phyloP scores from a whole-genome alignment of 2,888 invertebrate genomes.

The Galeruca laticollis region DNA sequence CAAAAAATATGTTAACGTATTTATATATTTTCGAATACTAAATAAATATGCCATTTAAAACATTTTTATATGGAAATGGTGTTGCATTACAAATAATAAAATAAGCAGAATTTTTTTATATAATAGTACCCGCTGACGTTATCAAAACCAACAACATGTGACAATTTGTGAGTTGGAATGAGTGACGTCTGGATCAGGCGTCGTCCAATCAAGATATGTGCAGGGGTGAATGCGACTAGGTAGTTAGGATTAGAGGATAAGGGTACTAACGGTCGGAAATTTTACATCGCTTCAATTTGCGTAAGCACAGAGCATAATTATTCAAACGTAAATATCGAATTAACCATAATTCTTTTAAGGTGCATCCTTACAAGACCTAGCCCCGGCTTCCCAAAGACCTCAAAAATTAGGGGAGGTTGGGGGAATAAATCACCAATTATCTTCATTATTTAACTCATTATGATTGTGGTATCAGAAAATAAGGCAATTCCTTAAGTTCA shows the following conservation, averaged over 20 bases:
- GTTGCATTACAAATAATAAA: not conserved
- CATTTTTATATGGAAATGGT: not conserved
- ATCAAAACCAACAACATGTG: too few relatives aligned
- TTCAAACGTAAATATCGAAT: not conserved
- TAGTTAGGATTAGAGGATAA: too few relatives aligned
- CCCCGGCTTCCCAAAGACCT: not conserved
- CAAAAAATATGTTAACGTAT: not conserved
- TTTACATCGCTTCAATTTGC: constrained; percentile 3
- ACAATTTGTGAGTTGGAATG: too few relatives aligned
- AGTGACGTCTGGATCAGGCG: too few relatives aligned
- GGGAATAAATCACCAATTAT: not conserved
- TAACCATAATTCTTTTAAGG: not conserved
- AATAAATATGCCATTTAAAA: not conserved
- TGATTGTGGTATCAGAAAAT: not conserved
- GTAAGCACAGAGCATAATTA: not conserved
- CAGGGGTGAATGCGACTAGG: too few relatives aligned
- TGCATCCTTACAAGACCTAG: not conserved
- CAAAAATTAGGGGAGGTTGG: not conserved
- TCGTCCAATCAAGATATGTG: too few relatives aligned
- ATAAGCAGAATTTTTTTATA: too few relatives aligned
- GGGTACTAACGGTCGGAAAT: not conserved
- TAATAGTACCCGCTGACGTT: too few relatives aligned
- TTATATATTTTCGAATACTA: not conserved
- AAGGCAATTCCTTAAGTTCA: not conserved
- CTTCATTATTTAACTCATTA: not conserved